phyloP scores from a whole-genome alignment of 37 sponge, comb jelly and placozoan genomes.

The Ianthella basta region DNA sequence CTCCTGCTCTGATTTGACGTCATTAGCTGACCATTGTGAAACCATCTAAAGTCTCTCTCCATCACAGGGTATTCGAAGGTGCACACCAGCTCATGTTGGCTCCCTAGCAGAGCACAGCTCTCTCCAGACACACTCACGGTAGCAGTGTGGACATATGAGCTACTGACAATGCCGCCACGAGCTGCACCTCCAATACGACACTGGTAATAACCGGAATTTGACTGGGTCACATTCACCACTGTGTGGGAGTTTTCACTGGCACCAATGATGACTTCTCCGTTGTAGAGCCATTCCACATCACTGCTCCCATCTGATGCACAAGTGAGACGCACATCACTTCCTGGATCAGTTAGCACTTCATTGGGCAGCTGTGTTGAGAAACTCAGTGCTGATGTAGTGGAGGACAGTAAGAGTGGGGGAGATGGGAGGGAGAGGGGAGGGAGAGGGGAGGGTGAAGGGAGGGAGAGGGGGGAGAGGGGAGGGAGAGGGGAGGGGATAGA shows the following conservation, averaged over 20 bases:
- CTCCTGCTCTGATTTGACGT: neutral
- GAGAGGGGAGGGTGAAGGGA: too few species aligned
- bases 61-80: neutral
- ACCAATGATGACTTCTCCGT: neutral
- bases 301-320: neutral
- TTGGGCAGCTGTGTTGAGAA: neutral
- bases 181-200: neutral
- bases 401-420: neutral
- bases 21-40: neutral
- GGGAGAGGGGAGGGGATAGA: too few species aligned
- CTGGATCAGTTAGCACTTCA: neutral
- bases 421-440: too few species aligned
- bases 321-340: neutral
- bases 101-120: neutral
- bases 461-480: too few species aligned
- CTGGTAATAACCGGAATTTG: slow-evolving; percentile 7
- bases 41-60: neutral
- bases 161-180: neutral
- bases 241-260: neutral
- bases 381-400: neutral
- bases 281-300: slow-evolving; percentile 4
- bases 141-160: neutral
- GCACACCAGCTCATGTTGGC: neutral
- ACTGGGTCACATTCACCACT: neutral
- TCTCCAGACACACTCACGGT: neutral